Percentiles rank a stretch among this genome's conserved stretches.
phyloP scores from a whole-genome alignment of 2,797 vertebrate species.

The Premnoplex brunnescens region DNA sequence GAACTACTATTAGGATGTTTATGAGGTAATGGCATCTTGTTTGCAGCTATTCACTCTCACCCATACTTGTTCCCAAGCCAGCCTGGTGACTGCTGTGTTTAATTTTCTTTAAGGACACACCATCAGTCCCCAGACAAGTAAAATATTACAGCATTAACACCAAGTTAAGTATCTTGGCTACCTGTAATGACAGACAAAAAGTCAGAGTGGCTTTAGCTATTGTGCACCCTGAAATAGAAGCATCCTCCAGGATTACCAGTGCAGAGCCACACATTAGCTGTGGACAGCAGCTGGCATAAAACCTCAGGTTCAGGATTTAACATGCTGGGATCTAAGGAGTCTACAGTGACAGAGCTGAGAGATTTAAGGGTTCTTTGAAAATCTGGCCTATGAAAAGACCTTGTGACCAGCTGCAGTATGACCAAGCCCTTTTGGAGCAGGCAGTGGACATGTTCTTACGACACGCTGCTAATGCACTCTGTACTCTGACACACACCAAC shows the following conservation, averaged over 20 bases:
- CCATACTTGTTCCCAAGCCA: not conserved
- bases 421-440: not conserved
- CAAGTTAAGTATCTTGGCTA: not conserved
- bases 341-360: not conserved
- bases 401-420: not conserved
- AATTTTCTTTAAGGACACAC: not conserved
- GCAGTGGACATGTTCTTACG: not conserved
- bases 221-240: not conserved
- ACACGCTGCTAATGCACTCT: not conserved
- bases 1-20: not conserved
- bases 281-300: not conserved
- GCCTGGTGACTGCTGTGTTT: not conserved
- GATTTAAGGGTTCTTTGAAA: not conserved
- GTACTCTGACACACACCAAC: not conserved
- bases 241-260: not conserved
- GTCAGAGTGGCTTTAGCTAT: not conserved
- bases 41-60: not conserved
- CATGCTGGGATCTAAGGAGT: not conserved
- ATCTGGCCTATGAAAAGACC: fast-evolving
- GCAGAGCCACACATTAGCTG: not conserved
- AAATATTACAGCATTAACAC: not conserved
- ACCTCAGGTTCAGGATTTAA: not conserved
- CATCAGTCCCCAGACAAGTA: not conserved
- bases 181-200: not conserved
- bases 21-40: not conserved